phyloP scores from a whole-genome alignment of 2,113 vertebrate genomes.

The Rhynchopsitta pachyrhyncha region DNA sequence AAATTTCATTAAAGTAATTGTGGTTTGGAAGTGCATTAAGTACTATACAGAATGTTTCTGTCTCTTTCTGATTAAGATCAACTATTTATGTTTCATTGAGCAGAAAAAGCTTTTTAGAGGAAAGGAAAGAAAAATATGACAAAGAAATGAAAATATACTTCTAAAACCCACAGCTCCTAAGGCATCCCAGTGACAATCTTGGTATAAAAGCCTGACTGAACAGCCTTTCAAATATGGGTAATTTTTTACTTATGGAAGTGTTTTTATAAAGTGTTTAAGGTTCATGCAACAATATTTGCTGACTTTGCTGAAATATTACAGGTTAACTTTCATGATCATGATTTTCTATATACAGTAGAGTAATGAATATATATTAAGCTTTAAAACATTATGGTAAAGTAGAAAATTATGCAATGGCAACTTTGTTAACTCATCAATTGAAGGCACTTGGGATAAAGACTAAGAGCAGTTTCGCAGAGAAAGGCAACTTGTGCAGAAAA shows the following conservation, averaged over 20 bases:
- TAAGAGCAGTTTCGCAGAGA: not conserved
- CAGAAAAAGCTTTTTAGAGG: not conserved
- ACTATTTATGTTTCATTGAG: not conserved
- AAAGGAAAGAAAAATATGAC: constrained; percentile 20
- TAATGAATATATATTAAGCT: constrained; percentile 1
- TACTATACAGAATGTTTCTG: not conserved
- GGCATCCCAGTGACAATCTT: not conserved
- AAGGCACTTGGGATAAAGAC: not conserved
- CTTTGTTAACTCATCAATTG: not conserved
- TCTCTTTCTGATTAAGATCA: constrained; percentile 12
- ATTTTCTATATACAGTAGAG: not conserved
- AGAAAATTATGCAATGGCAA: not conserved
- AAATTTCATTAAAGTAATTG: not conserved
- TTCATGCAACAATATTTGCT: constrained; percentile 22
- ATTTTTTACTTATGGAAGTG: constrained; percentile 1
- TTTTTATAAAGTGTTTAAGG: constrained; percentile 38
- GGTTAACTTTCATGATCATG: not conserved
- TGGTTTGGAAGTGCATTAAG: not conserved
- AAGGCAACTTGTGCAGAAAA: not conserved
- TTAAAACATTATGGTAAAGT: not conserved
- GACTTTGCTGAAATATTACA: not conserved
- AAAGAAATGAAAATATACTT: constrained; percentile 17
- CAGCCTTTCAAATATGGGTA: not conserved
- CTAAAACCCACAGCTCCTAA: constrained; percentile 5
- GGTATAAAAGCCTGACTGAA: not conserved